Conservation (phyloP, 2,113 vertebrate species). For the Turdus rufiventris region DNA sequence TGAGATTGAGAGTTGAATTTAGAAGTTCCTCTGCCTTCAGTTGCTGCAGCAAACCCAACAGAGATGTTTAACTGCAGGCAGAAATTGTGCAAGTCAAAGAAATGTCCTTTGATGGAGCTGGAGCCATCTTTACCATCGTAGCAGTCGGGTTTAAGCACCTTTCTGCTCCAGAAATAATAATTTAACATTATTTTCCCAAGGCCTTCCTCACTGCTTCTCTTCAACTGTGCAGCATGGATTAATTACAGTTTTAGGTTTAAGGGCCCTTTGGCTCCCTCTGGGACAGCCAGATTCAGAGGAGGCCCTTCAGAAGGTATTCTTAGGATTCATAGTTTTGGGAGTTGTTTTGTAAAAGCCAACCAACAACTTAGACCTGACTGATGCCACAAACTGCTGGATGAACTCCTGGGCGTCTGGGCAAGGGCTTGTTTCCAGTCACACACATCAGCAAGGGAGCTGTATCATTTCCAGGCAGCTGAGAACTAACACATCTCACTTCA, state of each 20-base stretch:
- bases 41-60: background rate
- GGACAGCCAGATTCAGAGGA: background rate
- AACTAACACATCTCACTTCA: background rate
- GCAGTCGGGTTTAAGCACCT: background rate
- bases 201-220: background rate
- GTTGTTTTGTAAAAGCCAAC: background rate
- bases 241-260: background rate
- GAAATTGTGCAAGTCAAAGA: background rate
- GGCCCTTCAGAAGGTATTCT: background rate
- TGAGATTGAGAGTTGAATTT: background rate
- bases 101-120: background rate
- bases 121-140: background rate
- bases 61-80: background rate
- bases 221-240: accelerated
- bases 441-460: background rate
- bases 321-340: background rate
- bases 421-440: background rate
- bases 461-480: background rate
- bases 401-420: background rate
- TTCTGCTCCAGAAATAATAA: background rate
- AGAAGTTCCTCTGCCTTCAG: background rate
- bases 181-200: background rate
- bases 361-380: background rate
- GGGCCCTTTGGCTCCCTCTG: background rate
- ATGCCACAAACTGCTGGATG: background rate